Evolutionary conservation across 2,888 invertebrate genomes (phyloP).

Genomic region (Odontothrips loti): DNA sequence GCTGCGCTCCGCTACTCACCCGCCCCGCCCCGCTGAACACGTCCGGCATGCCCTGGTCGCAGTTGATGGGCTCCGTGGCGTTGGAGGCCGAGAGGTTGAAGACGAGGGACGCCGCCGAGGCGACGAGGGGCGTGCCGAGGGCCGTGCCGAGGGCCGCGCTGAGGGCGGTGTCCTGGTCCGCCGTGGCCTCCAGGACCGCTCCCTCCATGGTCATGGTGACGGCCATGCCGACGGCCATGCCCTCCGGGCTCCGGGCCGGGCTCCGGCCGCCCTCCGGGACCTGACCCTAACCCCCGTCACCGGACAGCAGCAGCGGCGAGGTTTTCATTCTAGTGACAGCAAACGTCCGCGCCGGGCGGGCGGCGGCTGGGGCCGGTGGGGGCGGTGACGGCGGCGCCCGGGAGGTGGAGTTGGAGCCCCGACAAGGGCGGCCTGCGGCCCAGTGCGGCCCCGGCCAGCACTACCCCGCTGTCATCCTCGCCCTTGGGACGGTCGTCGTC

Average conservation of each 20-base stretch:
- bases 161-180: not conserved
- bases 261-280: not conserved
- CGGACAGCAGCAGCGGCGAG: not conserved
- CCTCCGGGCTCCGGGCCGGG: not conserved
- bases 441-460: too few relatives aligned
- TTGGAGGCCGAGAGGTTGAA: slow-evolving; percentile 11
- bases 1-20: not conserved
- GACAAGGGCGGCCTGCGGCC: too few relatives aligned
- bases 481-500: too few relatives aligned
- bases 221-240: not conserved
- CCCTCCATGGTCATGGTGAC: slow-evolving; percentile 16
- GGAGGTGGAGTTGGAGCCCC: not conserved
- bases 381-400: not conserved
- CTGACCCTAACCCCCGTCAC: not conserved
- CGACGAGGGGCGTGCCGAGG: slow-evolving; percentile 10
- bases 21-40: slow-evolving; percentile 14
- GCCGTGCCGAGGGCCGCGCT: not conserved
- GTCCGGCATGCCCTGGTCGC: slow-evolving; percentile 10
- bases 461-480: too few relatives aligned
- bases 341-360: not conserved
- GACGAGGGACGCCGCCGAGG: slow-evolving; percentile 15
- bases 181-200: not conserved
- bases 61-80: slow-evolving; percentile 13
- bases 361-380: not conserved
- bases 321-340: not conserved